phyloP scores from a whole-genome alignment of 2,113 vertebrate genomes.

The Euleptes europaea region DNA sequence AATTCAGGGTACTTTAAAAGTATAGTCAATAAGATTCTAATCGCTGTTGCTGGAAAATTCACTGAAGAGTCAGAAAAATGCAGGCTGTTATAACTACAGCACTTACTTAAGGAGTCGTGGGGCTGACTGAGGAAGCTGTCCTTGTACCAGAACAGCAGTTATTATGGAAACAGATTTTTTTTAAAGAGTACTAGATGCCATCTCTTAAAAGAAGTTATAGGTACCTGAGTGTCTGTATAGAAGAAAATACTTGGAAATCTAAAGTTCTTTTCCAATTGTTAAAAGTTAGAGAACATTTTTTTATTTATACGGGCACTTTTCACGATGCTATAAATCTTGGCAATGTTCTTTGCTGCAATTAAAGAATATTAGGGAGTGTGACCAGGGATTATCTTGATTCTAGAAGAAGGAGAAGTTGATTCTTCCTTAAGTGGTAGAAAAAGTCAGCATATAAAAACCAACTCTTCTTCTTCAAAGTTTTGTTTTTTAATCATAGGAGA shows the following conservation, averaged over 20 bases:
- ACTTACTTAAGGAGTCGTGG: background rate
- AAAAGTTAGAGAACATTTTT: slow-evolving; percentile 1
- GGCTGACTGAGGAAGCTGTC: background rate
- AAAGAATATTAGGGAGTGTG: background rate
- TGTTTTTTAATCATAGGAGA: no score
- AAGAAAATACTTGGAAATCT: background rate
- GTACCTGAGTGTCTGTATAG: background rate
- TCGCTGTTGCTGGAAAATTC: background rate
- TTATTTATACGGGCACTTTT: slow-evolving; percentile 21
- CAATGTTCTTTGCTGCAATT: background rate
- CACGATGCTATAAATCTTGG: slow-evolving; percentile 26
- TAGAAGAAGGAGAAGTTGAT: no score
- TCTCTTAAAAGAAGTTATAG: background rate
- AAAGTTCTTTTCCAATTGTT: slow-evolving; percentile 8
- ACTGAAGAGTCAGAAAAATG: background rate
- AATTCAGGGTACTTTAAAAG: background rate
- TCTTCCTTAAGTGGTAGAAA: no score
- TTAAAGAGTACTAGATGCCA: background rate
- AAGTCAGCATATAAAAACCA: no score
- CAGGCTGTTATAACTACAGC: background rate
- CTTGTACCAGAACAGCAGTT: background rate
- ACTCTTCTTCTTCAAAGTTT: no score
- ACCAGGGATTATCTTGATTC: no score
- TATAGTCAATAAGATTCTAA: background rate
- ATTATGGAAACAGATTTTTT: background rate